phyloP scores from a whole-genome alignment of 2,113 vertebrate genomes.

The Himantopus leucocephalus region DNA sequence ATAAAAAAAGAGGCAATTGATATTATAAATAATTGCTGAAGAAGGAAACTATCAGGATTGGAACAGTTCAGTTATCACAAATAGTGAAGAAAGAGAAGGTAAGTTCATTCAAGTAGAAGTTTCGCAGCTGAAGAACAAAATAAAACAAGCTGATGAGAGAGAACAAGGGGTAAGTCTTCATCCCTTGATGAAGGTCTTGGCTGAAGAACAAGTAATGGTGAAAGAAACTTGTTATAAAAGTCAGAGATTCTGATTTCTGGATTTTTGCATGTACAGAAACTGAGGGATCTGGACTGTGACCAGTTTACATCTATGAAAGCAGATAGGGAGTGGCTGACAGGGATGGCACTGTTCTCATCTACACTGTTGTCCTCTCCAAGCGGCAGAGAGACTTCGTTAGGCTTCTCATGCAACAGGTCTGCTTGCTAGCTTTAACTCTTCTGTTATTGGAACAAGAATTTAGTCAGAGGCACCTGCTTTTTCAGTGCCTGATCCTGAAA shows the following conservation, averaged over 20 bases:
- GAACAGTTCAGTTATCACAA: not conserved
- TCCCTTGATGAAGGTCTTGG: not conserved
- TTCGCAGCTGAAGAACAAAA: not conserved
- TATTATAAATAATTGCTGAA: not conserved
- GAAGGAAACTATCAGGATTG: not conserved
- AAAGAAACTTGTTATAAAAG: not conserved
- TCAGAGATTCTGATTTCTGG: not conserved
- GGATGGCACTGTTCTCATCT: not conserved
- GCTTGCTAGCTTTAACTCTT: not conserved
- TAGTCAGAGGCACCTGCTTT: not conserved
- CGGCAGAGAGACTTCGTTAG: not conserved
- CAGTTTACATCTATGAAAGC: not conserved
- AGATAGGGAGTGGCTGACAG: not conserved
- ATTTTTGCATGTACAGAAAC: not conserved
- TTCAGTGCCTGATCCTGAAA: not conserved
- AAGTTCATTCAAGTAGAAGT: not conserved
- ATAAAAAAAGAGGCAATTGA: not conserved
- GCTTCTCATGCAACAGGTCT: not conserved
- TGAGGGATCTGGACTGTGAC: not conserved
- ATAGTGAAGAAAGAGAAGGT: not conserved
- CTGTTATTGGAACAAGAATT: rapidly evolving
- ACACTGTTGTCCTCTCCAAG: not conserved
- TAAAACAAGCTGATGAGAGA: not conserved
- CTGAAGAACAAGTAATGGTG: not conserved
- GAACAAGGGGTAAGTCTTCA: not conserved